A percentile compares a stretch with the other conserved stretches of the same genome.
Conservation (phyloP, 1,140 invertebrate species). For the Meteorus sp. region DNA sequence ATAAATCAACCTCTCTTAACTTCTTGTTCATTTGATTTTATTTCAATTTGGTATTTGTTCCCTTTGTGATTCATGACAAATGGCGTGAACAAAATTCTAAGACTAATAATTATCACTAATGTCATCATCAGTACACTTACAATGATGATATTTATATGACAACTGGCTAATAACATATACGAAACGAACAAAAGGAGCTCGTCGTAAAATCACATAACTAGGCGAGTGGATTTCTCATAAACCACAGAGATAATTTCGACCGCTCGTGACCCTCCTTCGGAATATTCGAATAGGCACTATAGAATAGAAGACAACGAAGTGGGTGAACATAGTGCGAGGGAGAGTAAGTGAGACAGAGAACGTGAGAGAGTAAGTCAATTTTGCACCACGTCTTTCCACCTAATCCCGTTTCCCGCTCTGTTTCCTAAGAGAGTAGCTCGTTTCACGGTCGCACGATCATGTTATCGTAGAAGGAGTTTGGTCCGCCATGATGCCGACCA, state of each 20-base stretch:
- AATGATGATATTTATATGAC: not conserved
- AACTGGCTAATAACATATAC: not conserved
- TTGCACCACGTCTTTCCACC: conserved; percentile 33
- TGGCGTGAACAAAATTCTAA: too few species aligned
- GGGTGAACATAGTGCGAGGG: not conserved
- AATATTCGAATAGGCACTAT: conserved; percentile 16
- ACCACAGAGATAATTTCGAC: conserved; percentile 15
- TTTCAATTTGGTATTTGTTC: too few species aligned
- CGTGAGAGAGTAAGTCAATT: conserved; percentile 42
- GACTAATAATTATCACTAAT: too few species aligned
- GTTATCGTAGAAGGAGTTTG: conserved; percentile 37
- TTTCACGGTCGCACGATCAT: conserved; percentile 43
- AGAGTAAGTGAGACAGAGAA: not conserved
- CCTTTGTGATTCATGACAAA: too few species aligned
- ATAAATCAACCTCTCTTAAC: too few species aligned
- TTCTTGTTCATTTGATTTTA: too few species aligned
- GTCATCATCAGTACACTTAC: too few species aligned
- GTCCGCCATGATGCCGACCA: conserved; percentile 20
- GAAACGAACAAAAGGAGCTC: not conserved
- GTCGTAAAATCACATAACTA: not conserved
- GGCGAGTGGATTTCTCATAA: conserved; percentile 13
- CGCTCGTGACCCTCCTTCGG: not conserved
- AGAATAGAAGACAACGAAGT: conserved; percentile 10
- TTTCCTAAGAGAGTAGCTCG: conserved; percentile 38
- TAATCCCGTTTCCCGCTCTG: conserved; percentile 31